These are phyloP conservation scores for Eospalax fontanierii DNA, from an alignment of 2,797 vertebrate genomes.

Conservation along the genomic window DNA sequence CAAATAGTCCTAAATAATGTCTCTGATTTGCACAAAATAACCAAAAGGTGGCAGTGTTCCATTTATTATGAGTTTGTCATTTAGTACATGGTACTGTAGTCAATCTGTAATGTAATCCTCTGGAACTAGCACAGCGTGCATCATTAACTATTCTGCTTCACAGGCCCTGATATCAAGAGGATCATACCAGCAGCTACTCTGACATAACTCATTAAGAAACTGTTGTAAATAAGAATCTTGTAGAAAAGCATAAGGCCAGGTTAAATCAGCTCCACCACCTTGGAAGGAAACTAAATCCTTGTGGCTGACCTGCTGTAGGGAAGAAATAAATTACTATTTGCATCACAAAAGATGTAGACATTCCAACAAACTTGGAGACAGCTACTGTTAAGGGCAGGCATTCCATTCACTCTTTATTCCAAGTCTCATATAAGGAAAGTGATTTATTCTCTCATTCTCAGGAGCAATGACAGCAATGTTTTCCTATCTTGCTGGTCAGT, in stretches of 20 bases:
- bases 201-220: constrained; percentile 84
- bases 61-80: constrained; percentile 77
- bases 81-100: fast-evolving
- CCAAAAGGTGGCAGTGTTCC: constrained; percentile 91
- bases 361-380: constrained; percentile 40
- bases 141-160: constrained; percentile 84
- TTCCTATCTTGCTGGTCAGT: constrained; percentile 61
- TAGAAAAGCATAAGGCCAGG: constrained; percentile 68
- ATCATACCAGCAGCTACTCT: constrained; percentile 79
- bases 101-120: constrained; percentile 65
- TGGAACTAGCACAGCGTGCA: constrained; percentile 80
- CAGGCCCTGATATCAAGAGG: constrained; percentile 72
- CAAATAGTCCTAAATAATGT: constrained; percentile 48
- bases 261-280: constrained; percentile 66
- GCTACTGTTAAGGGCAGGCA: constrained; percentile 38
- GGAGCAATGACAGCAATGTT: constrained; percentile 66
- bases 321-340: constrained; percentile 76
- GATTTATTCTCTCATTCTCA: constrained; percentile 74
- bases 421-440: constrained; percentile 35
- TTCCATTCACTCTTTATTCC: constrained; percentile 66
- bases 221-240: constrained; percentile 71
- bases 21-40: neutral
- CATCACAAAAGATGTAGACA: constrained; percentile 73
- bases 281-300: constrained; percentile 72
- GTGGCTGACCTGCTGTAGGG: constrained; percentile 48